Percentiles rank a stretch among this genome's conserved stretches.
Conservation (phyloP, 2,888 invertebrate genomes). For the Heteropelma amictum region DNA sequence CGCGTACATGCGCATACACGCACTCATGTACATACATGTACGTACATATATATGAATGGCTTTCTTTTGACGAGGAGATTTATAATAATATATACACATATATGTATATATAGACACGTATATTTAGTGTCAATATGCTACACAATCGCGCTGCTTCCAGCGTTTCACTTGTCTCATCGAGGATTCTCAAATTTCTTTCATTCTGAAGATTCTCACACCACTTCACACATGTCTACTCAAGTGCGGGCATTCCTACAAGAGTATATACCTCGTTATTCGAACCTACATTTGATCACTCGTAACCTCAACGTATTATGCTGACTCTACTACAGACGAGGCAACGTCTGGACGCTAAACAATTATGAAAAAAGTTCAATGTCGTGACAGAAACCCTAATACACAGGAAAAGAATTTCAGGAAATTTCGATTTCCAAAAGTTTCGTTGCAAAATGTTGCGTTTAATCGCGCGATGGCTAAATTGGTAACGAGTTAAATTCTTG, state of each 20-base stretch:
- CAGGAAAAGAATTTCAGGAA: too few species aligned
- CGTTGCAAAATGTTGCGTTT: too few species aligned
- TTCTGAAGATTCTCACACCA: slow-evolving; percentile 38
- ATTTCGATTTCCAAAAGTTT: too few species aligned
- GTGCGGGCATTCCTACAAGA: slow-evolving; percentile 14
- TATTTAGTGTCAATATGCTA: too few species aligned
- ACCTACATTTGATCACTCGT: slow-evolving; percentile 14
- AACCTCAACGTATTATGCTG: slow-evolving; percentile 1
- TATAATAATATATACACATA: not conserved
- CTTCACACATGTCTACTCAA: slow-evolving; percentile 44
- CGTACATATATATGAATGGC: not conserved
- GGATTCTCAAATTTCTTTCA: slow-evolving; percentile 41
- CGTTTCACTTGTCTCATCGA: slow-evolving; percentile 51
- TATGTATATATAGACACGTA: not conserved
- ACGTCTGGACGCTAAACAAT: too few species aligned
- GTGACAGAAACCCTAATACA: too few species aligned
- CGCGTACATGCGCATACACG: not conserved
- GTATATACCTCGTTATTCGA: slow-evolving; percentile 35
- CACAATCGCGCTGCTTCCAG: slow-evolving; percentile 32
- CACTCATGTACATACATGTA: not conserved
- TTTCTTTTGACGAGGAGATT: too few species aligned
- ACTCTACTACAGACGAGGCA: too few species aligned
- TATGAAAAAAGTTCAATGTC: too few species aligned
- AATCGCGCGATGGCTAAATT: too few species aligned
- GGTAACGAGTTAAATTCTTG: too few species aligned